phyloP scores from a whole-genome alignment of 2,113 vertebrate species.

The Aspiorhynchus laticeps region DNA sequence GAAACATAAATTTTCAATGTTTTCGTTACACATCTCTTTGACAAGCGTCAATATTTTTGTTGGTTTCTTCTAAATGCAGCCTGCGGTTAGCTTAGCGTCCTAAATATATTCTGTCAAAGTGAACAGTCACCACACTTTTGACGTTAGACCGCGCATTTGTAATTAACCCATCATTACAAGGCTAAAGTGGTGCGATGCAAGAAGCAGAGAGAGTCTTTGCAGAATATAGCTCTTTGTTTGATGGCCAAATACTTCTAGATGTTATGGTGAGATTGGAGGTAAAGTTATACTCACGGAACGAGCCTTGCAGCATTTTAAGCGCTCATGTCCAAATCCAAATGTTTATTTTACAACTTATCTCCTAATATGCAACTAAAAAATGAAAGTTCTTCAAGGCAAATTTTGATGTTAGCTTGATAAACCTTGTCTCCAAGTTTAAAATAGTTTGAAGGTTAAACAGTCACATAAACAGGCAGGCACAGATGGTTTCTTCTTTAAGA shows the following conservation, averaged over 20 bases:
- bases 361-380: constrained; percentile 12
- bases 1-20: constrained; percentile 38
- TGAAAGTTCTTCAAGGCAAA: not conserved
- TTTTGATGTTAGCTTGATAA: constrained; percentile 26
- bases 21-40: constrained; percentile 40
- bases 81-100: constrained; percentile 38
- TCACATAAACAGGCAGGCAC: constrained; percentile 2
- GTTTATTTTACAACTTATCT: constrained; percentile 20
- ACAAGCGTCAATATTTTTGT: constrained; percentile 39
- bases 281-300: constrained; percentile 8
- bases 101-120: constrained; percentile 47
- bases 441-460: constrained; percentile 19
- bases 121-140: constrained; percentile 40
- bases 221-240: constrained; percentile 32
- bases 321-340: not conserved
- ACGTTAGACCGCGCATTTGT: not conserved
- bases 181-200: constrained; percentile 35
- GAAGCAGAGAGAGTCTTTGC: not conserved
- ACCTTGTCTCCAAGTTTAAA: not conserved
- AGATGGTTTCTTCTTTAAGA: not conserved
- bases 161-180: constrained; percentile 45
- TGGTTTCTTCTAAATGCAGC: constrained; percentile 42
- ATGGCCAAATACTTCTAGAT: constrained; percentile 23
- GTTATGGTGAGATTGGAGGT: constrained; percentile 31
- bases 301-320: constrained; percentile 16